Conservation (phyloP, 2,797 vertebrate species). For the Myiotriccus ornatus region DNA sequence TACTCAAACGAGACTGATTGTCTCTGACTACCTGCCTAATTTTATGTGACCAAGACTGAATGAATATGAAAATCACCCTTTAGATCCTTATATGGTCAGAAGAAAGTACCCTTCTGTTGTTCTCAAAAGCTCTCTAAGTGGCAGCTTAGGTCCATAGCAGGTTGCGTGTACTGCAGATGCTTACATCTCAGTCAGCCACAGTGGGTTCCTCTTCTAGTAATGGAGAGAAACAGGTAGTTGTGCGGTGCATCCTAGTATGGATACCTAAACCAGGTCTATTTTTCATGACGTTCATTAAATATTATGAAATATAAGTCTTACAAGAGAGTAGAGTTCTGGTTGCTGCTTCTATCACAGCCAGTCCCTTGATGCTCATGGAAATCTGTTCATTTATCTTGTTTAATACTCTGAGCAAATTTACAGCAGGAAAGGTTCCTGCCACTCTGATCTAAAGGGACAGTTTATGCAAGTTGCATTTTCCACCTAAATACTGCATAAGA, state of each 20-base stretch:
- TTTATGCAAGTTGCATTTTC: background rate
- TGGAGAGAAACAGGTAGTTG: background rate
- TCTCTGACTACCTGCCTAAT: background rate
- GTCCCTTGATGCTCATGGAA: background rate
- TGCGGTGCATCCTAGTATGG: background rate
- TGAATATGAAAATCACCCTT: background rate
- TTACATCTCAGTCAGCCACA: background rate
- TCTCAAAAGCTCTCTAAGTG: background rate
- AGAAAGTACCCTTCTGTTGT: background rate
- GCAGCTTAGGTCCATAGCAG: background rate
- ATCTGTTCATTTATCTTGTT: background rate
- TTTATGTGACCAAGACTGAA: background rate
- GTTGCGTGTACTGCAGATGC: background rate
- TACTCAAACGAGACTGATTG: background rate
- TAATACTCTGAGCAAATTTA: background rate
- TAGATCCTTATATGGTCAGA: background rate
- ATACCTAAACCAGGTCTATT: background rate
- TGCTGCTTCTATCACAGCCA: background rate
- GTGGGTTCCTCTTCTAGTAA: background rate
- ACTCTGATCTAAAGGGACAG: background rate
- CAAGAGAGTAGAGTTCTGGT: background rate
- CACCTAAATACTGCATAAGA: background rate
- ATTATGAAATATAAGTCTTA: background rate
- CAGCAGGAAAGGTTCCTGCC: background rate
- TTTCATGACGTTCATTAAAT: background rate